Evolutionary conservation across 1,140 invertebrate genomes (phyloP).

Genomic region (Meloidogyne exigua): DNA sequence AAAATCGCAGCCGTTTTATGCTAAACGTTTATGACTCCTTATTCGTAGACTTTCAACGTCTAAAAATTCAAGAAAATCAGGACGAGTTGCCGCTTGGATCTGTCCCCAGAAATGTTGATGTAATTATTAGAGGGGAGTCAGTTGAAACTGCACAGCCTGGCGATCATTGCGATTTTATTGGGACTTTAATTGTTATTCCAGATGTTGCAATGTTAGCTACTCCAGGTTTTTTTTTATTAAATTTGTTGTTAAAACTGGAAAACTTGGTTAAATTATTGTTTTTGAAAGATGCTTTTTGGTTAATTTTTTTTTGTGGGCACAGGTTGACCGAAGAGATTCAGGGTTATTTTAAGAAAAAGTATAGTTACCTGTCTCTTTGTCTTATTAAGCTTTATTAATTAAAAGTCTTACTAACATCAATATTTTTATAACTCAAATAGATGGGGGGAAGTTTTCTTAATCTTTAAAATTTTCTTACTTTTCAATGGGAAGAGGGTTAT

Average conservation of each 20-base stretch:
- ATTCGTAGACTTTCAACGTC: constrained; percentile 98
- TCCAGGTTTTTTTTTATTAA: constrained; percentile 65
- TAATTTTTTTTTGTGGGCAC: too few species aligned
- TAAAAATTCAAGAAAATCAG: constrained; percentile 96
- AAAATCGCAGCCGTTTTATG: constrained; percentile 83
- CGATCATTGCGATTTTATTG: constrained; percentile 87
- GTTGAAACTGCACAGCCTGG: constrained; percentile 92
- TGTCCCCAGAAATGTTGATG: constrained; percentile 90
- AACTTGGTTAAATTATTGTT: too few species aligned
- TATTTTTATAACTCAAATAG: too few species aligned
- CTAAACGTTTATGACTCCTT: constrained; percentile 87
- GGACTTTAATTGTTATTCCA: constrained; percentile 93
- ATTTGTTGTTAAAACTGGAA: not conserved
- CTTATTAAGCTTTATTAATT: too few species aligned
- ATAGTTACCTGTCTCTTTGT: too few species aligned
- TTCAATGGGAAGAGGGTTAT: too few species aligned
- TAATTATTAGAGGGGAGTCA: constrained; percentile 90
- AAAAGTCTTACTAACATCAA: too few species aligned
- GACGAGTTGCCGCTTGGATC: constrained; percentile 91
- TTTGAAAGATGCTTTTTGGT: too few species aligned
- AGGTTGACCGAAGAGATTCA: too few species aligned
- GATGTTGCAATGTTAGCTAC: constrained; percentile 83
- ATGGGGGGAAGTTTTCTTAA: too few species aligned
- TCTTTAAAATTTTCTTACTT: too few species aligned
- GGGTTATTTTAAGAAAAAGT: too few species aligned